These are phyloP conservation scores for Lissocephala sabroskyi DNA, from an alignment of 2,888 invertebrate genomes.

Conservation along the genomic window DNA sequence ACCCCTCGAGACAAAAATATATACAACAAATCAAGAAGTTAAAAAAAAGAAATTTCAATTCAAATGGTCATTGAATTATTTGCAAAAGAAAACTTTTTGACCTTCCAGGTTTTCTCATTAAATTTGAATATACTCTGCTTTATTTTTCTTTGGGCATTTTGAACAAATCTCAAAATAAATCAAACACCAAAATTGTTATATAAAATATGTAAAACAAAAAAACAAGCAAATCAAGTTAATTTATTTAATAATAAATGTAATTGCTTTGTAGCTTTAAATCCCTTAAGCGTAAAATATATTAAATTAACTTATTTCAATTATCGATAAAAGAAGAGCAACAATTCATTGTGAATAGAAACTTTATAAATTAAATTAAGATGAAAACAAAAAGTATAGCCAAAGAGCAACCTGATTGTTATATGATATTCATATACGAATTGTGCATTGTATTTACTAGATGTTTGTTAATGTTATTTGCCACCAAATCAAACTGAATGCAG, in stretches of 20 bases:
- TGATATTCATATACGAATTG: slow-evolving; percentile 64
- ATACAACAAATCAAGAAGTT: too few relatives aligned
- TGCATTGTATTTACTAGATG: slow-evolving; percentile 44
- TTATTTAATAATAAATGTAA: slow-evolving; percentile 12
- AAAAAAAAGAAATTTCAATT: too few relatives aligned
- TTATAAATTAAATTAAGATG: slow-evolving; percentile 15
- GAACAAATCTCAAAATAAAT: slow-evolving; percentile 50
- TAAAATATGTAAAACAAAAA: background rate
- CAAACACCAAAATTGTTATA: slow-evolving; percentile 44
- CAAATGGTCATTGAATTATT: too few relatives aligned
- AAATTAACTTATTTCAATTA: too few relatives aligned
- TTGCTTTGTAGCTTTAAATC: slow-evolving; percentile 28
- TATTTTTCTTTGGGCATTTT: slow-evolving; percentile 25
- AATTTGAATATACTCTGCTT: too few relatives aligned
- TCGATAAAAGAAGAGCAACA: too few relatives aligned
- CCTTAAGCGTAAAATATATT: slow-evolving; percentile 38
- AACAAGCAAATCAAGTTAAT: slow-evolving; percentile 21
- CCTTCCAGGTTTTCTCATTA: too few relatives aligned
- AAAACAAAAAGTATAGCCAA: slow-evolving; percentile 18
- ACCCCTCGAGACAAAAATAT: too few relatives aligned
- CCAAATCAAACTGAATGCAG: slow-evolving; percentile 17
- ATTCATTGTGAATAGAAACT: slow-evolving; percentile 25
- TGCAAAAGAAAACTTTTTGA: too few relatives aligned
- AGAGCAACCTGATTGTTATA: slow-evolving; percentile 49
- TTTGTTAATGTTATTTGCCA: slow-evolving; percentile 62